Evolutionary conservation across 1,140 invertebrate genomes (phyloP), one percentile per base, ranked within the genome.

Genomic region (Apis florea): DNA sequence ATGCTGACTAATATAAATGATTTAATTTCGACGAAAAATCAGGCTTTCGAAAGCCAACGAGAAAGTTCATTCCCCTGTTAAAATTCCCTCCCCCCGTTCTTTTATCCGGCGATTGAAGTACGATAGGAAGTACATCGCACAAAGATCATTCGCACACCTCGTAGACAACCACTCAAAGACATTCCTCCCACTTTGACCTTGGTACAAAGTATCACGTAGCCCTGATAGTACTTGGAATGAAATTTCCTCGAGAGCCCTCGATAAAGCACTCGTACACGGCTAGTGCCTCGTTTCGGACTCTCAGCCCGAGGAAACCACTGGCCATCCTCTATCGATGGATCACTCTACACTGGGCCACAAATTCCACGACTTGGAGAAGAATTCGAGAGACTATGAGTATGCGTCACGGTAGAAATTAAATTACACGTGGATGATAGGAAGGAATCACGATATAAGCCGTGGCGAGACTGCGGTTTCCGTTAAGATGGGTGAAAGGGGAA

Each of bases 201-300:
- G 56, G 77, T 24, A 71, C 68, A 72, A 84, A 82, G 80, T 76
- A 77, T 74, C 63, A 31, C 15, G 71, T 53, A 67, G 26, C 61
- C 59, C 64, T 61, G 61, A 85, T 85, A 85, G 78, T 56, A 81
- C 83, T 85, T 85, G 51, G 67, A 85, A 85, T 85, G 78, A 85
- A 85, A 85, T 85, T 85, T 85, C 61, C 83, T 85, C 78, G 63
- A 85, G 71, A 70, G 68, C 68, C 67, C 68, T 72, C 68, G 77
- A 79, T 79, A 58, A 79, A 79, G 76, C 54, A 53, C 58, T 71
- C 10, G 63, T 58, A 68, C 64, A 19, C 51, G 63, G 64, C 53
- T 26, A 49, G 59, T 24, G 53, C 9, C 49, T 67, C 74, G 63
- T 40, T 77, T 49, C 26, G 49, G 63, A 76, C 74, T 53, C 63